Percentiles rank a stretch among this genome's conserved stretches.
phyloP scores from a whole-genome alignment of 2,888 invertebrate species.

The Agelastica alni region DNA sequence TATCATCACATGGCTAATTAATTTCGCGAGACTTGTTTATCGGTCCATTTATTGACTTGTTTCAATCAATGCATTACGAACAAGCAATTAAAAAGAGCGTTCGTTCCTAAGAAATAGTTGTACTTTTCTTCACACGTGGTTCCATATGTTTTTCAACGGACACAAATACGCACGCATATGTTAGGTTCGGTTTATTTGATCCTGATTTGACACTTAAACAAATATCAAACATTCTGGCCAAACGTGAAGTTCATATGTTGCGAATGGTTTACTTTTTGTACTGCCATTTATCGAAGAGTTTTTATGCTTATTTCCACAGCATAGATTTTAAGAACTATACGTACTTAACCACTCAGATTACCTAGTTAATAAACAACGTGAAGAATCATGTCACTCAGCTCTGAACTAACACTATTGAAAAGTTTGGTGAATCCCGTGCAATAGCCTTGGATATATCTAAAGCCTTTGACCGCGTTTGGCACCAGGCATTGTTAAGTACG shows the following conservation, averaged over 20 bases:
- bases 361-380: neutral
- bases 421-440: too few species aligned
- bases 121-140: slow-evolving; percentile 47
- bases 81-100: slow-evolving; percentile 39
- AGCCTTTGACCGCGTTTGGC: too few species aligned
- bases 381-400: neutral
- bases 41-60: slow-evolving; percentile 17
- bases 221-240: slow-evolving; percentile 42
- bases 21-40: neutral
- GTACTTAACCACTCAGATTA: too few species aligned
- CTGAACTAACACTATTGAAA: too few species aligned
- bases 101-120: slow-evolving; percentile 45
- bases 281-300: too few species aligned
- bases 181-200: slow-evolving; percentile 45
- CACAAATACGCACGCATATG: slow-evolving; percentile 38
- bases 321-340: too few species aligned
- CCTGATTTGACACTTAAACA: slow-evolving; percentile 43
- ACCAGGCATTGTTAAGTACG: too few species aligned
- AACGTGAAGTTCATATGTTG: slow-evolving; percentile 17
- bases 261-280: neutral
- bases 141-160: slow-evolving; percentile 31
- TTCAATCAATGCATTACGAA: slow-evolving; percentile 32
- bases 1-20: too few species aligned
- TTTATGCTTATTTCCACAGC: too few species aligned
- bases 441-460: too few species aligned